phyloP scores from a whole-genome alignment of 2,113 vertebrate species.

The Marmota monax region DNA sequence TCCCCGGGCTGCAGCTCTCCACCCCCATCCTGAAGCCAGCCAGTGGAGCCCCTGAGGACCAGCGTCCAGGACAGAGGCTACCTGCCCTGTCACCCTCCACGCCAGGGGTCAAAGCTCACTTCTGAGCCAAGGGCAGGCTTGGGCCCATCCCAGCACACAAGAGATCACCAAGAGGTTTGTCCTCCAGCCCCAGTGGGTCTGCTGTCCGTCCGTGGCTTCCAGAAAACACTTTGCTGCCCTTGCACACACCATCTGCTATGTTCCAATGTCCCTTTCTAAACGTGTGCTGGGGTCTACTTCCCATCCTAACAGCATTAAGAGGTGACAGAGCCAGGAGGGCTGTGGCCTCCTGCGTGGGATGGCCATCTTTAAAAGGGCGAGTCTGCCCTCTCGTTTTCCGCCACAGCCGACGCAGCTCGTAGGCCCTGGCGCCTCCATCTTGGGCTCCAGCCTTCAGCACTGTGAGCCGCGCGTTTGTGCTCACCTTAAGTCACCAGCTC shows the following conservation, averaged over 20 bases:
- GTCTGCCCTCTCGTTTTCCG: background rate
- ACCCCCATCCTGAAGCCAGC: background rate
- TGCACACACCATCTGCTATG: fast-evolving
- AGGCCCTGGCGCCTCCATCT: background rate
- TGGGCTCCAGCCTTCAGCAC: no score
- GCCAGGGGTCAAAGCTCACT: fast-evolving
- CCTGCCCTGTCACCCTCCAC: background rate
- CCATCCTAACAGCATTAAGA: background rate
- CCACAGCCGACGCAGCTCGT: no score
- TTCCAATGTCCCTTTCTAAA: background rate
- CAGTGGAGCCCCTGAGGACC: fast-evolving
- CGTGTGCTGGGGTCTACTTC: background rate
- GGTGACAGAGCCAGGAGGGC: no score
- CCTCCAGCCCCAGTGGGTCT: background rate
- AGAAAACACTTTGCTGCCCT: background rate
- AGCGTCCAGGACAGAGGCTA: fast-evolving
- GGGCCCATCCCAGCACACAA: no score
- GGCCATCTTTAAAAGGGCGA: background rate
- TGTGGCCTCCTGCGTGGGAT: background rate
- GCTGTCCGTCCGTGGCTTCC: fast-evolving
- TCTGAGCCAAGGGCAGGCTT: background rate
- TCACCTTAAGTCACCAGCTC: background rate
- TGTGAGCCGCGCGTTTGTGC: background rate
- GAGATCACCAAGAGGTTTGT: fast-evolving
- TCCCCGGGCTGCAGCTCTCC: no score